Evolutionary conservation across 2,797 vertebrate genomes (phyloP).

Genomic region (Danio tinwini): DNA sequence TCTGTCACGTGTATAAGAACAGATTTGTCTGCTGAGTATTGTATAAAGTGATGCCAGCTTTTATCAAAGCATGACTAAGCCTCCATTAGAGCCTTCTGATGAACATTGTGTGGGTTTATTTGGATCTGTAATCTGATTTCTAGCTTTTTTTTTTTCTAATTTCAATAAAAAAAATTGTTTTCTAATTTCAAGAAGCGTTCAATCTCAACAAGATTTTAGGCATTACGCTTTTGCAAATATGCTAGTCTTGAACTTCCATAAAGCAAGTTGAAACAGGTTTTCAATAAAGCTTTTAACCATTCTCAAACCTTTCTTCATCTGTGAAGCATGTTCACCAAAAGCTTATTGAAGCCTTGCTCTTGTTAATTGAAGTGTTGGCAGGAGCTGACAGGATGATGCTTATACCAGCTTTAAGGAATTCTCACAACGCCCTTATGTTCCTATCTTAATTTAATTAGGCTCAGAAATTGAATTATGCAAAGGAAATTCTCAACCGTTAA

Average conservation of each 20-base stretch:
- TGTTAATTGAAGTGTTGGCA: not conserved
- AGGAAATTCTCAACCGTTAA: not conserved
- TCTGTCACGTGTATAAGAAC: not conserved
- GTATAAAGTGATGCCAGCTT: not conserved
- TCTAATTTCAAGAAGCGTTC: not conserved
- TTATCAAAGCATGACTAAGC: conserved; percentile 10
- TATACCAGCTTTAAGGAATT: conserved; percentile 20
- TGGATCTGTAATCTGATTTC: not conserved
- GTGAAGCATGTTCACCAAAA: conserved; percentile 47
- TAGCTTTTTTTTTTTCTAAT: not conserved
- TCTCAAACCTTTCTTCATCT: conserved; percentile 56
- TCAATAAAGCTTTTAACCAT: conserved; percentile 44
- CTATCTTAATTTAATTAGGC: not conserved
- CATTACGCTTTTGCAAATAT: not conserved
- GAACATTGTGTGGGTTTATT: not conserved
- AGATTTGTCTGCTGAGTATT: conserved; percentile 1
- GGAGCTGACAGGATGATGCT: conserved; percentile 1
- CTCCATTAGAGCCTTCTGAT: not conserved
- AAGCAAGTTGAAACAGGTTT: not conserved
- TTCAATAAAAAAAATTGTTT: no score
- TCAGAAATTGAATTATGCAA: conserved; percentile 2
- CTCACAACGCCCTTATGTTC: conserved; percentile 5
- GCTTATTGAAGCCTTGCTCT: conserved; percentile 2
- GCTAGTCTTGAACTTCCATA: not conserved
- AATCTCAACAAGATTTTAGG: not conserved